These are phyloP conservation scores for Drosophila seclusa DNA, from an alignment of 2,888 invertebrate genomes.

Conservation along the genomic window DNA sequence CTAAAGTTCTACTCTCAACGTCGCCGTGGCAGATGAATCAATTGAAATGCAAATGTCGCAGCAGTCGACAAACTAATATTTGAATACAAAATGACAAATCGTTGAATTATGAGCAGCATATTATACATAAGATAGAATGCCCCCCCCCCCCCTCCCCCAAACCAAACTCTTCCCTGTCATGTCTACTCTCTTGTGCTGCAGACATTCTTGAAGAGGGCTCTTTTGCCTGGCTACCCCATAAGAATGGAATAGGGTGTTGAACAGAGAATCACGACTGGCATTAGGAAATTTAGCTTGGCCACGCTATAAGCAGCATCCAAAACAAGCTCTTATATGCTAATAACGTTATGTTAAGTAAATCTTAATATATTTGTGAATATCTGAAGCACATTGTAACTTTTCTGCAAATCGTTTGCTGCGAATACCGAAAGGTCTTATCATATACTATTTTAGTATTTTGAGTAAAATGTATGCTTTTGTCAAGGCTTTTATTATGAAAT, in stretches of 20 bases:
- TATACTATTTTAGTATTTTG: background rate
- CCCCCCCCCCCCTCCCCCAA: background rate
- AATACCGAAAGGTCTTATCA: background rate
- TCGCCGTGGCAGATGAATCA: constrained; percentile 55
- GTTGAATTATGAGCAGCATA: constrained; percentile 70
- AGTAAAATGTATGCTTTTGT: constrained; percentile 3
- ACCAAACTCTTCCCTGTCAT: background rate
- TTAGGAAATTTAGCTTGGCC: background rate
- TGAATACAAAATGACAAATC: constrained; percentile 80
- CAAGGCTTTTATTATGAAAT: constrained; percentile 1
- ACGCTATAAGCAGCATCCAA: background rate
- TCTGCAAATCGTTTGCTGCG: background rate
- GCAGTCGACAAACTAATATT: constrained; percentile 62
- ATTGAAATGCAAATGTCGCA: constrained; percentile 74
- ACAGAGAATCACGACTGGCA: too few relatives aligned
- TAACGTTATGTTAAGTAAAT: background rate
- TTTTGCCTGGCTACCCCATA: background rate
- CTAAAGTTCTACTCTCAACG: constrained; percentile 70
- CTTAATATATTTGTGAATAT: background rate
- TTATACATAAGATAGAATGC: constrained; percentile 11
- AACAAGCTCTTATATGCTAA: background rate
- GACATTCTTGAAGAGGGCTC: background rate
- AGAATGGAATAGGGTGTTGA: background rate
- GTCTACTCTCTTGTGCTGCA: background rate
- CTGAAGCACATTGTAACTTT: background rate